phyloP scores from a whole-genome alignment of 2,797 vertebrate genomes.

The Limnodromus scolopaceus region DNA sequence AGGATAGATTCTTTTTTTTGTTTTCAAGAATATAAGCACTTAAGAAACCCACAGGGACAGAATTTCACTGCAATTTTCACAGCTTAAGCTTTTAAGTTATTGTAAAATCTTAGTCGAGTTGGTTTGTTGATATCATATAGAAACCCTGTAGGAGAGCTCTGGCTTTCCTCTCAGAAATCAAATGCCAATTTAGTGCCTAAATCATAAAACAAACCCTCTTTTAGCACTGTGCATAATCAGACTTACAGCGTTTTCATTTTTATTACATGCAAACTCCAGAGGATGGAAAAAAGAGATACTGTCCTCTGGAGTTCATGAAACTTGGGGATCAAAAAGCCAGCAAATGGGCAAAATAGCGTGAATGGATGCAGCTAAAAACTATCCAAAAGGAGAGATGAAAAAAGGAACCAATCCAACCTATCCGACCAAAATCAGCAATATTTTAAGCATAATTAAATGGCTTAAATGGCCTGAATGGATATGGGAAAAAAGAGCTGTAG shows the following conservation, averaged over 20 bases:
- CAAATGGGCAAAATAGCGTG: background rate
- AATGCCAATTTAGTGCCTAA: background rate
- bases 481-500: too few species aligned
- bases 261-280: background rate
- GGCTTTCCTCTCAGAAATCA: background rate
- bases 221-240: background rate
- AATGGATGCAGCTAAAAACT: background rate
- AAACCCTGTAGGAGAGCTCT: background rate
- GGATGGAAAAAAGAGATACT: background rate
- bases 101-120: background rate
- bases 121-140: background rate
- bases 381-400: background rate
- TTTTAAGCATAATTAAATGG: background rate
- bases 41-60: background rate
- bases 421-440: background rate
- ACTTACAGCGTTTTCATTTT: background rate
- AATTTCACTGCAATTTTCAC: background rate
- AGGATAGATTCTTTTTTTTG: background rate
- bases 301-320: background rate
- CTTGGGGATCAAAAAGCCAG: background rate
- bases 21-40: background rate
- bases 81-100: background rate
- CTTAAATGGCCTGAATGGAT: background rate
- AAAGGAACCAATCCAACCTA: background rate
- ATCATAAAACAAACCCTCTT: background rate